phyloP scores from a whole-genome alignment of 2,888 invertebrate species.

The Drosophila lacicola region DNA sequence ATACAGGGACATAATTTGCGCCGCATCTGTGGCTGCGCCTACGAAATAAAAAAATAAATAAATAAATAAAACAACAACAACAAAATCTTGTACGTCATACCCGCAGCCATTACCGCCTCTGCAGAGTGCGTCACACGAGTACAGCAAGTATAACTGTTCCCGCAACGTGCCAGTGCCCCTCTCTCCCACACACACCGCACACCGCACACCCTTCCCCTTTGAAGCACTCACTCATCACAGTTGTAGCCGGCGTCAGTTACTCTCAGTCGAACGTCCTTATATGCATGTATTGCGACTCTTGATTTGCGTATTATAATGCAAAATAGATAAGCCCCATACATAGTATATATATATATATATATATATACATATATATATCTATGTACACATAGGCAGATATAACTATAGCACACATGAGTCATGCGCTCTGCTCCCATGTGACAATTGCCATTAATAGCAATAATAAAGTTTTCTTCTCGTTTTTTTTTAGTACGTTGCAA shows the following conservation, averaged over 20 bases:
- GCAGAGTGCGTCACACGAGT: conserved; percentile 26
- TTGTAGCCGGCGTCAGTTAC: conserved; percentile 18
- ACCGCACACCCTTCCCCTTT: background rate
- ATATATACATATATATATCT: background rate
- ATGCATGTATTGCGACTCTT: conserved; percentile 27
- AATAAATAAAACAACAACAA: background rate
- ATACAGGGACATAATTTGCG: conserved; percentile 39
- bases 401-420: conserved; percentile 27
- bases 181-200: background rate
- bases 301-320: conserved; percentile 38
- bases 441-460: conserved; percentile 17
- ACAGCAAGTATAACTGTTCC: conserved; percentile 18
- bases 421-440: conserved; percentile 30
- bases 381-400: background rate
- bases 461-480: conserved; percentile 1
- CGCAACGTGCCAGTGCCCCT: background rate
- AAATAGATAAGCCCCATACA: conserved; percentile 41
- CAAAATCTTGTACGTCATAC: conserved; percentile 22
- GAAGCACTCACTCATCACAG: conserved; percentile 2
- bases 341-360: background rate
- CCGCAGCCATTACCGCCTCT: conserved; percentile 8
- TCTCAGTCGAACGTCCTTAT: conserved; percentile 22
- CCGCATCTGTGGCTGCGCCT: conserved; percentile 51
- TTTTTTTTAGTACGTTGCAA: background rate
- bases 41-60: conserved; percentile 25